Evolutionary conservation across 2,113 vertebrate genomes (phyloP).

Genomic region (Dromaius novaehollandiae): DNA sequence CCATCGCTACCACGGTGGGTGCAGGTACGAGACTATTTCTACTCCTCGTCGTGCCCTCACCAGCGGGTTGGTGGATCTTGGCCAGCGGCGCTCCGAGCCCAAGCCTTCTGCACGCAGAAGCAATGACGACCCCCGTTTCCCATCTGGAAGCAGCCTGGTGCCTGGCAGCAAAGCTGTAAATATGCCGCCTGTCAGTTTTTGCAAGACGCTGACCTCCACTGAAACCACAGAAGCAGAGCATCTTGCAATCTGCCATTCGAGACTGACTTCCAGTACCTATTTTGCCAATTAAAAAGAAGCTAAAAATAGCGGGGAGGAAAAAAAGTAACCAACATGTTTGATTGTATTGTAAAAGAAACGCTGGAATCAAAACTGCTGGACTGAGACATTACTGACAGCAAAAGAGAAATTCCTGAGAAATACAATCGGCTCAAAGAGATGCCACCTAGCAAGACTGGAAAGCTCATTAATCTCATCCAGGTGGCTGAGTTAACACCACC

Average conservation of each 20-base stretch:
- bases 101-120: background rate
- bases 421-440: background rate
- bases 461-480: background rate
- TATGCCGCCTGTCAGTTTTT: accelerated
- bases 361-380: background rate
- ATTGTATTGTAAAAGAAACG: background rate
- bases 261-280: background rate
- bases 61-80: accelerated
- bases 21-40: background rate
- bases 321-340: background rate
- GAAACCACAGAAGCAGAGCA: background rate
- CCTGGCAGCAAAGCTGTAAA: background rate
- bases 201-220: background rate
- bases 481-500: background rate
- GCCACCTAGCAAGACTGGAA: background rate
- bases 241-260: background rate
- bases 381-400: background rate
- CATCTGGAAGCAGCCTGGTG: background rate
- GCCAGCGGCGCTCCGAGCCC: background rate
- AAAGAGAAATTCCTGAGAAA: background rate
- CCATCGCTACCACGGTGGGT: accelerated
- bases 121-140: background rate
- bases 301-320: slow-evolving; percentile 30
- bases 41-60: accelerated
- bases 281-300: background rate